These are phyloP conservation scores for Phoenicopterus ruber DNA, from an alignment of 2,113 vertebrate genomes.

Conservation along the genomic window DNA sequence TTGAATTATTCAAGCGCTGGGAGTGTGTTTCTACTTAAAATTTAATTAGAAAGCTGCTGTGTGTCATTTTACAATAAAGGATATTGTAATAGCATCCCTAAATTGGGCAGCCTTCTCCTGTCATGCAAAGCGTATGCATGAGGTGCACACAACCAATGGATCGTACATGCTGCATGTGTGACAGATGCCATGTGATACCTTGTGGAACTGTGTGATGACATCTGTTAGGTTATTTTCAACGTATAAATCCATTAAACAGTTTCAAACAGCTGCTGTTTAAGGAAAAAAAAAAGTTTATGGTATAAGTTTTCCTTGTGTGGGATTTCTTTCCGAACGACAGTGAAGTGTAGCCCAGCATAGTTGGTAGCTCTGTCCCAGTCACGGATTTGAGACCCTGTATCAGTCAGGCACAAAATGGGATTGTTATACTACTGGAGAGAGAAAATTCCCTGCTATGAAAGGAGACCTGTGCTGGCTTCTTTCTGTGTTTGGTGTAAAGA, in stretches of 20 bases:
- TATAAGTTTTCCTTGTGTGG: neutral
- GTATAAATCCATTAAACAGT: neutral
- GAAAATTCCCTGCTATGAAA: neutral
- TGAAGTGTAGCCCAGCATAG: neutral
- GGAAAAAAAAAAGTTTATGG: neutral
- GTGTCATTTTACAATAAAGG: constrained; percentile 64
- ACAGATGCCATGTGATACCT: constrained; percentile 10
- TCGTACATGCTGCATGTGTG: neutral
- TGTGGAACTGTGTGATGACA: constrained; percentile 9
- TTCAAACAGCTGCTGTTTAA: constrained; percentile 42
- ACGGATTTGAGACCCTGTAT: neutral
- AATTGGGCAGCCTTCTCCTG: constrained; percentile 10
- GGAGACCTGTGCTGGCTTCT: neutral
- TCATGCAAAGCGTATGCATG: neutral
- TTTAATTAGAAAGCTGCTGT: constrained; percentile 64
- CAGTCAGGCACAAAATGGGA: neutral
- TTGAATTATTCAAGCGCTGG: constrained; percentile 66
- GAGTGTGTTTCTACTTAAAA: constrained; percentile 63
- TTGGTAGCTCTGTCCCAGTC: neutral
- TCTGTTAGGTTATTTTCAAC: constrained; percentile 39
- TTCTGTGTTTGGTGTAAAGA: neutral
- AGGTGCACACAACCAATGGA: neutral
- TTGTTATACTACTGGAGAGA: neutral
- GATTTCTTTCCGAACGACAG: neutral
- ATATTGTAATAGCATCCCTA: constrained; percentile 53